Conservation (phyloP, 2,888 invertebrate genomes). For the Volucella bombylans region DNA sequence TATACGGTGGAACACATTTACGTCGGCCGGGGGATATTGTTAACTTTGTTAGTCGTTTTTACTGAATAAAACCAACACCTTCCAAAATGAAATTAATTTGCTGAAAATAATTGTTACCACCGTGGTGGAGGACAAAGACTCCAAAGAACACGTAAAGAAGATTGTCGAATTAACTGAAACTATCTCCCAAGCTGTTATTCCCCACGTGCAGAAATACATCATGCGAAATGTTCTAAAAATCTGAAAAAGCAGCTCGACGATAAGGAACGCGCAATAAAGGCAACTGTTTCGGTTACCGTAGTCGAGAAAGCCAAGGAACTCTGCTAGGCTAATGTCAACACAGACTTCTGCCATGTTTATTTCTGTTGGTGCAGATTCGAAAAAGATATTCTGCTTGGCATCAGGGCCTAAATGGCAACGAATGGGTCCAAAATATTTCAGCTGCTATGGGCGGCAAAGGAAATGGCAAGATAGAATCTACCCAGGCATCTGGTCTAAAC, state of each 20-base stretch:
- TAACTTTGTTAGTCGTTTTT: slow-evolving; percentile 96
- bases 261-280: slow-evolving; percentile 92
- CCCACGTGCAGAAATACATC: slow-evolving; percentile 97
- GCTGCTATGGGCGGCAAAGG: slow-evolving; percentile 93
- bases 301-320: slow-evolving; percentile 92
- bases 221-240: slow-evolving; percentile 91
- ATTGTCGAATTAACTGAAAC: slow-evolving; percentile 93
- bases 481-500: slow-evolving; percentile 96
- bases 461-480: slow-evolving; percentile 98
- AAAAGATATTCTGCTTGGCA: slow-evolving; percentile 95
- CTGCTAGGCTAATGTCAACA: slow-evolving; percentile 87
- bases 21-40: slow-evolving; percentile 95
- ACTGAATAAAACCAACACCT: slow-evolving; percentile 88
- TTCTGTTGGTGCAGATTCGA: slow-evolving; percentile 92
- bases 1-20: slow-evolving; percentile 99
- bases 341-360: slow-evolving; percentile 96
- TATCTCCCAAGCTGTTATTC: slow-evolving; percentile 94
- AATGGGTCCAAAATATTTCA: slow-evolving; percentile 95
- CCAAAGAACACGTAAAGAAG: slow-evolving; percentile 87
- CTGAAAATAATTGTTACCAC: slow-evolving; percentile 85
- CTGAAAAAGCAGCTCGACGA: slow-evolving; percentile 95
- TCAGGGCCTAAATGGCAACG: slow-evolving; percentile 94
- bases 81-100: slow-evolving; percentile 89
- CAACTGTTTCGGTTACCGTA: slow-evolving; percentile 89
- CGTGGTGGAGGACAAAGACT: slow-evolving; percentile 84